Conservation (phyloP, 2,113 vertebrate genomes). For the rabbit (Oryctolagus cuniculus) region mOryCun1.1 NC_091452.1:24002001-24002500, state of each 20-base stretch:
- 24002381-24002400: neutral
- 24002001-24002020: neutral
- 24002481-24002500: neutral
- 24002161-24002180: neutral
- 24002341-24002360: neutral
- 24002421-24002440: too few species aligned
- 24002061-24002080: neutral
- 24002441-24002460: too few species aligned
- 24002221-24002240: conserved; percentile 27
- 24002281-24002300: conserved; percentile 2
- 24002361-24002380: neutral
- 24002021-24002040: neutral
- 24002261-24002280: conserved; percentile 31
- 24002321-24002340: neutral
- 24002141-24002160: neutral
- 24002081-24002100: neutral
- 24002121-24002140: neutral
- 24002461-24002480: neutral
- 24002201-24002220: neutral
- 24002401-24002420: neutral
- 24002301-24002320: neutral
- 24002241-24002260: conserved; percentile 34
- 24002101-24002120: neutral
- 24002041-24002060: neutral
- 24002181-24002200: neutral